Evolutionary conservation across 2,113 vertebrate genomes (phyloP).

Genomic region (Chaetops frenatus): DNA sequence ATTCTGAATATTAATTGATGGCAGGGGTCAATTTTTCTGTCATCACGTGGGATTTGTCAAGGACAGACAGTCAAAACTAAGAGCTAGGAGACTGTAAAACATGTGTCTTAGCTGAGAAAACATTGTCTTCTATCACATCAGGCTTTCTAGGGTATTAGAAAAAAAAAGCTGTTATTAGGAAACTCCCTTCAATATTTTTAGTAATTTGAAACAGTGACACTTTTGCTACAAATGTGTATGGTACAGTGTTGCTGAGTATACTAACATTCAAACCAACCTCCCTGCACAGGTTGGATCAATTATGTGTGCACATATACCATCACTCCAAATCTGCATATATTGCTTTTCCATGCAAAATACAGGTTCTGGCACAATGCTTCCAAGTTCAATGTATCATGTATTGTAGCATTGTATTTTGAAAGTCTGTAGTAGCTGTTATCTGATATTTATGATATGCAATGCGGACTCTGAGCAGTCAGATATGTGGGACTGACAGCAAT

Average conservation of each 20-base stretch:
- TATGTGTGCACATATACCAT: not conserved
- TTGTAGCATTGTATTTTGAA: not conserved
- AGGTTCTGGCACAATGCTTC: not conserved
- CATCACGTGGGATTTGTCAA: not conserved
- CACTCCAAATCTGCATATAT: not conserved
- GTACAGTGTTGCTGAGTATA: not conserved
- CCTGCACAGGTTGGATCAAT: not conserved
- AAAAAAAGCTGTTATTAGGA: not conserved
- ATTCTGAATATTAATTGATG: slow-evolving; percentile 16
- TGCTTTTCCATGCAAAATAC: not conserved
- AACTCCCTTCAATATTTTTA: not conserved
- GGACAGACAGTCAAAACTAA: not conserved
- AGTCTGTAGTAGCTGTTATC: not conserved
- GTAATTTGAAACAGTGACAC: not conserved
- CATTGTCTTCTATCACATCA: not conserved
- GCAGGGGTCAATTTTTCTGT: slow-evolving; percentile 27
- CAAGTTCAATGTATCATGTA: not conserved
- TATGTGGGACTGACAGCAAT: not conserved
- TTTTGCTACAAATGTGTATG: not conserved
- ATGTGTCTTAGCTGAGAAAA: not conserved
- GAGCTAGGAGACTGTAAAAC: not conserved
- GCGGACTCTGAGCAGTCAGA: not conserved
- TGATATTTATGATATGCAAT: not conserved
- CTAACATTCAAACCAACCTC: not conserved
- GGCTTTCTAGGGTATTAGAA: not conserved